A percentile compares a stretch with the other conserved stretches of the same genome.
These are phyloP conservation scores for Trichonephila inaurata DNA, from an alignment of 1,140 invertebrate species.

Conservation along the genomic window DNA sequence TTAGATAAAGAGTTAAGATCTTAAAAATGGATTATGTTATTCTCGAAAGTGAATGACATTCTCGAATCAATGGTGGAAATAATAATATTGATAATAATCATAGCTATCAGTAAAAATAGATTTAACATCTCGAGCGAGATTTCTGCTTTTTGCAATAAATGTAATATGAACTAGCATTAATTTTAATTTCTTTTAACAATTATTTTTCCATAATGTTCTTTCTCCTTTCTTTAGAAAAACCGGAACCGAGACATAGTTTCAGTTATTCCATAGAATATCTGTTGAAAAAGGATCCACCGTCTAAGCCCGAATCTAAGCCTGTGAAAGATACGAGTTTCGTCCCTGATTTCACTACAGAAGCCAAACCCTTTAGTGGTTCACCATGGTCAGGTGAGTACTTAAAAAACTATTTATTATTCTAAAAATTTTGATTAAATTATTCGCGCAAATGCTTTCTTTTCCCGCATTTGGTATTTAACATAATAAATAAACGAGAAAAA, in stretches of 20 bases:
- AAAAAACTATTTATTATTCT: not conserved
- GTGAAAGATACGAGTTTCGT: not conserved
- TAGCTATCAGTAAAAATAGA: no score
- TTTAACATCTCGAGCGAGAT: no score
- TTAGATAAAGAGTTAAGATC: no score
- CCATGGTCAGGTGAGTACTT: not conserved
- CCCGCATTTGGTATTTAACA: not conserved
- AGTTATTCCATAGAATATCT: slow-evolving; percentile 55
- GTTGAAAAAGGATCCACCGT: slow-evolving; percentile 34
- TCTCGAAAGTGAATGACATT: no score
- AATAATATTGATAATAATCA: no score
- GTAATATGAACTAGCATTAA: no score
- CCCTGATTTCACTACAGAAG: not conserved
- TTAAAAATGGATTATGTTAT: no score
- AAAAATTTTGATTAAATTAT: not conserved
- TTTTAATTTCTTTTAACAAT: not conserved
- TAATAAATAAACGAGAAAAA: not conserved
- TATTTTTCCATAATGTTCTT: not conserved
- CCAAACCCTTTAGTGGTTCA: not conserved
- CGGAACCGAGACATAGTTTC: slow-evolving; percentile 9
- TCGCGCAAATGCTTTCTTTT: no score
- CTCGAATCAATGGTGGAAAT: no score
- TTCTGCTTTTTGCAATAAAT: no score
- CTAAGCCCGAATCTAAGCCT: not conserved
- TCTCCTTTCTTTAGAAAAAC: slow-evolving; percentile 1